Evolutionary conservation across 2,797 vertebrate species (phyloP).

Genomic region (Leptodactylus fallax): DNA sequence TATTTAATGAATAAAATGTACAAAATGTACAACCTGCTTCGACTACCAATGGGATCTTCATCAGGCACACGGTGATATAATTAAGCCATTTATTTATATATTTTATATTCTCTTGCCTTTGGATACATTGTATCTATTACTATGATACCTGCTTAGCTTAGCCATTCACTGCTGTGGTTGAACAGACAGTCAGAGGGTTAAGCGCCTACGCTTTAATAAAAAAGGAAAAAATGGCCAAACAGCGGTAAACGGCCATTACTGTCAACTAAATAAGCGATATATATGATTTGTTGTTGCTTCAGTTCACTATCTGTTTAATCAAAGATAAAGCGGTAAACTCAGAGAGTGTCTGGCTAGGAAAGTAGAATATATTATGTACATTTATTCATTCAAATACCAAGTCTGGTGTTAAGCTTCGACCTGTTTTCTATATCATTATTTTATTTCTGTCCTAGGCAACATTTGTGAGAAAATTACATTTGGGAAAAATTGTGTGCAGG

Average conservation of each 20-base stretch:
- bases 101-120: background rate
- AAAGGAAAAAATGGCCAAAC: constrained; percentile 21
- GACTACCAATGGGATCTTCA: too few species aligned
- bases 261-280: constrained; percentile 41
- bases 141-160: background rate
- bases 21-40: too few species aligned
- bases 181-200: constrained; percentile 16
- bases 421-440: constrained; percentile 37
- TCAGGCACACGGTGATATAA: background rate
- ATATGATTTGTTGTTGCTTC: constrained; percentile 49
- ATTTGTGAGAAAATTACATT: constrained; percentile 55
- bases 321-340: constrained; percentile 19
- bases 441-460: constrained; percentile 40
- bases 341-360: constrained; percentile 11
- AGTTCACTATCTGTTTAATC: constrained; percentile 48
- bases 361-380: constrained; percentile 49
- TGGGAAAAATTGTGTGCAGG: constrained; percentile 45
- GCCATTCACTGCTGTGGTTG: background rate
- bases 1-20: too few species aligned
- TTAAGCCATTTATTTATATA: background rate
- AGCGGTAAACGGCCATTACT: constrained; percentile 30
- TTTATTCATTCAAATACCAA: constrained; percentile 47
- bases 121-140: background rate
- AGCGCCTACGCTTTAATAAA: constrained; percentile 10
- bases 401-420: constrained; percentile 18